Base-by-base conservation (phyloP, 2,113 vertebrate genomes). In the Callionymus lyra region DNA sequence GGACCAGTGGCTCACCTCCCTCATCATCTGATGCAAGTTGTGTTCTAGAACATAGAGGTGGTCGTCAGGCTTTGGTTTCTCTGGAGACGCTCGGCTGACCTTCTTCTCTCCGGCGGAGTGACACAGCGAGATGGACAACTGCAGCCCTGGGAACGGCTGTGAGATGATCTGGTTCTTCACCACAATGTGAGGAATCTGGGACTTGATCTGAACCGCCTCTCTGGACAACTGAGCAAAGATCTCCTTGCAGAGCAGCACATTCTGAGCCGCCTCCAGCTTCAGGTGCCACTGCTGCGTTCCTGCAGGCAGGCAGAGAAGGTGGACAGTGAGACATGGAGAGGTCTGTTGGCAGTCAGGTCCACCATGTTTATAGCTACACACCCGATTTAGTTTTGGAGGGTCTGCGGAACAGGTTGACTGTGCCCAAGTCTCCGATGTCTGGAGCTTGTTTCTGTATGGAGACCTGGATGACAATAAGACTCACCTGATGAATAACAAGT, bases 111-210 rank as follows among this genome's bases (percentile, higher is more conserved):
- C 89, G 6, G 88, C 89, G 2, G 91, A 95, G 72, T 98, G 95
- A 64, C 95, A 99, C 32, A 99, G 82, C 40, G 93, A 97, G 74
- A 99, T 92, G 14, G 90, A 94, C 34, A 99, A 76, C 80, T 99
- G 94, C 61, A 99, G 84, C 39, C 87, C 95, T 98, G 94, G 93
- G 40, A 98, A 99, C 1, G 93, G 94, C 65, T 99, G 95, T 0
- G 93, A 97, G 53, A 99, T 93, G 10, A 99, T 98, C 79, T 98
- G 94, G 72, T 99, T 99, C 81, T 99, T 99, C 66, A 99, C 94
- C 12, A 99, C 95, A 40, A 99, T 97, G 80, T 97, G 94, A 62
- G 95, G 95, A 51, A 99, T 93, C 76, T 93, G 95, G 13, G 92
- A 97, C 70, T 98, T 99, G 63, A 99, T 93, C 80, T 98, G 95